A percentile compares a stretch with the other conserved stretches of the same genome.
phyloP scores from a whole-genome alignment of 2,888 invertebrate genomes.

The Tetanocera ferruginea region DNA sequence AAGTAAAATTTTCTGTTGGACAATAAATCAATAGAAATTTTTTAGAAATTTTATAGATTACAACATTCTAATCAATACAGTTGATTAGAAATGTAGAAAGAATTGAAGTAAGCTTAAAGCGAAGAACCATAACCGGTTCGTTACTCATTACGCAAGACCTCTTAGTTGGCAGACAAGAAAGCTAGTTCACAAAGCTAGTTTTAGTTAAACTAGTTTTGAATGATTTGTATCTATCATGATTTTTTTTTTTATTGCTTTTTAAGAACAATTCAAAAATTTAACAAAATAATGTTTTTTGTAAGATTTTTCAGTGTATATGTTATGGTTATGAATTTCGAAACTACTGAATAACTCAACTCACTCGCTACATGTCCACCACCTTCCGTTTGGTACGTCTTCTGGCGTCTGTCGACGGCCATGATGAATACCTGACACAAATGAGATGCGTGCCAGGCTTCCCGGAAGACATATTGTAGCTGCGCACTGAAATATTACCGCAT shows the following conservation, averaged over 20 bases:
- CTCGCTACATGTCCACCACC: not conserved
- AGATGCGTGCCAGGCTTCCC: slow-evolving; percentile 39
- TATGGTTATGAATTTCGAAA: not conserved
- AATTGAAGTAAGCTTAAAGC: too few relatives aligned
- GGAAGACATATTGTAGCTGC: slow-evolving; percentile 39
- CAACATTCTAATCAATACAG: not conserved
- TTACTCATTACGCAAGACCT: too few relatives aligned
- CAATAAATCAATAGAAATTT: too few relatives aligned
- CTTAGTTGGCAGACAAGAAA: too few relatives aligned
- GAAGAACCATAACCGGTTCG: too few relatives aligned
- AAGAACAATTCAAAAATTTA: not conserved
- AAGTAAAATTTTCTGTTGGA: too few relatives aligned
- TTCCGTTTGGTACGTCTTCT: not conserved
- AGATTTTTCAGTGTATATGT: not conserved
- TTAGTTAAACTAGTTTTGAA: too few relatives aligned
- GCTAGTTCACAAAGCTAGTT: too few relatives aligned
- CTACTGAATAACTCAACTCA: not conserved
- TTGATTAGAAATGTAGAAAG: too few relatives aligned
- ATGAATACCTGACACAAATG: slow-evolving; percentile 44
- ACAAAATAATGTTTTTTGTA: not conserved
- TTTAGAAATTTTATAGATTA: not conserved
- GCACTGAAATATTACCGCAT: slow-evolving; percentile 24
- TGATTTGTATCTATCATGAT: too few relatives aligned
- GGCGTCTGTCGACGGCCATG: slow-evolving; percentile 2
- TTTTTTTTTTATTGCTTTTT: too few relatives aligned